Conservation (phyloP, 2,797 vertebrate species). For the Capromys pilorides region DNA sequence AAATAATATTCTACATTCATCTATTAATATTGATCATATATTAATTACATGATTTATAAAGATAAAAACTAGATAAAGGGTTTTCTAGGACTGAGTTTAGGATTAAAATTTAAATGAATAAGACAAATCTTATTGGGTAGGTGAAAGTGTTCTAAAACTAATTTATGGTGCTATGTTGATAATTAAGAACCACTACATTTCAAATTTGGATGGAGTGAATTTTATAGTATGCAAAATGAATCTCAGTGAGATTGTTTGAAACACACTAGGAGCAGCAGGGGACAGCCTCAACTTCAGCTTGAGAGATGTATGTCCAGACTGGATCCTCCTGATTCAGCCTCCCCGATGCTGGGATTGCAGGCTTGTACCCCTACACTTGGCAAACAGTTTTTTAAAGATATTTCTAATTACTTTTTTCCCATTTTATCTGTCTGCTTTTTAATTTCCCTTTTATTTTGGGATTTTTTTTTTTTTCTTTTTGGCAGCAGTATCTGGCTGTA, state of each 20-base stretch:
- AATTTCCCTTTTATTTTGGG: neutral
- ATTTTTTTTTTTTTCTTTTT: constrained; percentile 31
- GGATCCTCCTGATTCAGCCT: neutral
- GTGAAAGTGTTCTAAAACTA: neutral
- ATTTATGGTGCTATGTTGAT: neutral
- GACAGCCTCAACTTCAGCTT: neutral
- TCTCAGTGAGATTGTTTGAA: neutral
- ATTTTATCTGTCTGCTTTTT: neutral
- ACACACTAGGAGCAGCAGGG: neutral
- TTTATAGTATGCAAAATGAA: constrained; percentile 14
- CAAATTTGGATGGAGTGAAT: constrained; percentile 1
- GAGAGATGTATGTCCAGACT: neutral
- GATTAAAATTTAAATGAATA: neutral
- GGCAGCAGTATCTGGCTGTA: neutral
- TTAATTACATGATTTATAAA: neutral
- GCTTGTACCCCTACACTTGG: neutral
- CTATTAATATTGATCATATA: neutral
- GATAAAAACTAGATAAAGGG: neutral
- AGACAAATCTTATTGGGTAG: neutral
- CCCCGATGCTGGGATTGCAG: neutral
- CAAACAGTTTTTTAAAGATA: neutral
- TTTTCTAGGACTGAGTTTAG: neutral
- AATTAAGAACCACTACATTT: constrained; percentile 11
- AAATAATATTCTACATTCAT: neutral
- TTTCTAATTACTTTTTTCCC: neutral